These are phyloP conservation scores for Odontamblyopus rebecca DNA, from an alignment of 2,797 vertebrate genomes.

Conservation along the genomic window DNA sequence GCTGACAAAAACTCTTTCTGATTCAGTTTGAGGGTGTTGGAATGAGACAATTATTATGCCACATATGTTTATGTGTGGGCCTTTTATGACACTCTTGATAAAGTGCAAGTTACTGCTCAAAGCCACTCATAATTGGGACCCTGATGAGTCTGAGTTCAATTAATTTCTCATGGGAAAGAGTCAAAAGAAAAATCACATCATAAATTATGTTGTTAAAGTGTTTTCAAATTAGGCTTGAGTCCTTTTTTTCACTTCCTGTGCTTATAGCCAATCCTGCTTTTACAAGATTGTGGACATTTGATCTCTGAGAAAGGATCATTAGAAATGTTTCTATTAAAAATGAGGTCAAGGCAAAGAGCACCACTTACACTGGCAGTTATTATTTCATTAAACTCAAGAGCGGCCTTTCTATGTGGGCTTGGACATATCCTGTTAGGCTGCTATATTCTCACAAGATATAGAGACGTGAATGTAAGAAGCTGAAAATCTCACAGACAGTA, in stretches of 20 bases:
- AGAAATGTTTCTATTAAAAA: conserved; percentile 20
- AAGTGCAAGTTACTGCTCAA: conserved; percentile 16
- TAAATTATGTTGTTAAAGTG: not conserved
- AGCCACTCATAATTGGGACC: conserved; percentile 30
- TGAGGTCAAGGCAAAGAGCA: conserved; percentile 16
- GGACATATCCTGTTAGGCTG: no score
- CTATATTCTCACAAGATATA: no score
- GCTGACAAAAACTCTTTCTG: not conserved
- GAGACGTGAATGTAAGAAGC: no score
- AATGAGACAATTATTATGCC: conserved; percentile 21
- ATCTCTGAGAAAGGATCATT: conserved; percentile 6
- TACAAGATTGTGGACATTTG: conserved; percentile 6
- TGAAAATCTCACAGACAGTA: no score
- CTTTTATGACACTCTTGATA: conserved; percentile 20
- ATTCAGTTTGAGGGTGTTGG: conserved; percentile 1
- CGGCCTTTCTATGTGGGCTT: no score
- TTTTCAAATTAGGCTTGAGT: not conserved
- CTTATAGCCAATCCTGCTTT: not conserved
- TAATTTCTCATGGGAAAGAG: conserved; percentile 24
- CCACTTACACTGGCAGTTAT: not conserved
- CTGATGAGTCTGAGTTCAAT: conserved; percentile 26
- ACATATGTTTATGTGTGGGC: conserved; percentile 1
- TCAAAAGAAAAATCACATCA: conserved; percentile 8
- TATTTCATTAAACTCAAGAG: no score
- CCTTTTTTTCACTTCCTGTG: not conserved